Percentiles rank a stretch among this genome's conserved stretches.
These are phyloP conservation scores for Harpegnathos saltator DNA, from an alignment of 1,140 invertebrate genomes.

Conservation along the genomic window DNA sequence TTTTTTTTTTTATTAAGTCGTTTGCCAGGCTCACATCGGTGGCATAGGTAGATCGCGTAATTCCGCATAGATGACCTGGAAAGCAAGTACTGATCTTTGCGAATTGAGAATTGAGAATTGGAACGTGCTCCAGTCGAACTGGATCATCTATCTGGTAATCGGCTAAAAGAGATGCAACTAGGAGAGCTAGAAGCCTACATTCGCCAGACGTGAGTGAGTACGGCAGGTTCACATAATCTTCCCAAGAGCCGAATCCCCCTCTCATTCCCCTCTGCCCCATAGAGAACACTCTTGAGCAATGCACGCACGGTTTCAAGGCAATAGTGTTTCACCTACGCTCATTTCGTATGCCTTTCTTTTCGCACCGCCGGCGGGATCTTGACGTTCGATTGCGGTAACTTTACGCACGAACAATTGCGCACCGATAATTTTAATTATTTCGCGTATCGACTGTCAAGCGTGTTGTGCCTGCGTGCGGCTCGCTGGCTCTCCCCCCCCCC, in stretches of 20 bases:
- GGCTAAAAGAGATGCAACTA: conserved; percentile 54
- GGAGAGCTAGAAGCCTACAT: conserved; percentile 65
- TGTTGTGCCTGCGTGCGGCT: no score
- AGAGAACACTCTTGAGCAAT: conserved; percentile 46
- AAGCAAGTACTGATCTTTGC: conserved; percentile 45
- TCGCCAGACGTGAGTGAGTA: conserved; percentile 39
- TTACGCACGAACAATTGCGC: no score
- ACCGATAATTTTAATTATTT: no score
- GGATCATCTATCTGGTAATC: conserved; percentile 58
- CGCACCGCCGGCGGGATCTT: not conserved
- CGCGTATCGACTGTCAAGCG: no score
- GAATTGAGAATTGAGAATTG: conserved; percentile 41
- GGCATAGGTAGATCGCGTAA: conserved; percentile 41
- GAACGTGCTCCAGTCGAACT: conserved; percentile 64
- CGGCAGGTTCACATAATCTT: conserved; percentile 52
- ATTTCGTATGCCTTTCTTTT: conserved; percentile 4
- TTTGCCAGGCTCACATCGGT: no score
- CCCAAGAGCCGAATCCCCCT: not conserved
- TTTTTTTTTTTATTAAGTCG: no score
- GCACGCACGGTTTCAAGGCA: conserved; percentile 41
- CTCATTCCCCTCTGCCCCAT: conserved; percentile 1
- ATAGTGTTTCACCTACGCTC: conserved; percentile 53
- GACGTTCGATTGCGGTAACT: not conserved
- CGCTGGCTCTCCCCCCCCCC: no score
- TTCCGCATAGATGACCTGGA: conserved; percentile 63